These are phyloP conservation scores for Bettongia penicillata DNA, from an alignment of 2,113 vertebrate species.

Conservation along the genomic window DNA sequence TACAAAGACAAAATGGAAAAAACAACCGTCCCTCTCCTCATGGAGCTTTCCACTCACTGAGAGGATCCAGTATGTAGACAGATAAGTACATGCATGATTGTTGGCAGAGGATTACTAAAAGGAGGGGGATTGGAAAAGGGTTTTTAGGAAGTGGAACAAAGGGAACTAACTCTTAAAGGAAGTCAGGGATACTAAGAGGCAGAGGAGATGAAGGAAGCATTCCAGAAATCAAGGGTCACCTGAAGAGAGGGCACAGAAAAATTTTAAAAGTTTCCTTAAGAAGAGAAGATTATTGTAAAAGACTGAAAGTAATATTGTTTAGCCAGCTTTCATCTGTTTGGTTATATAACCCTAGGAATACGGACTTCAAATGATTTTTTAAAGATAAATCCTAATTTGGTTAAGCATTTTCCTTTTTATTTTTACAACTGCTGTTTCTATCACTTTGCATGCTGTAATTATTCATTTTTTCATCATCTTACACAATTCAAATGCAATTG, in stretches of 20 bases:
- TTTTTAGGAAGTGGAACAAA: not conserved
- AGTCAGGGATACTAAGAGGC: not conserved
- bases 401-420: slow-evolving; percentile 38
- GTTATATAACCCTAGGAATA: slow-evolving; percentile 13
- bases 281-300: slow-evolving; percentile 28
- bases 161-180: not conserved
- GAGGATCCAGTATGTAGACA: not conserved
- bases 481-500: slow-evolving; percentile 71
- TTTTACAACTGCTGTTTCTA: slow-evolving; percentile 19
- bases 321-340: slow-evolving; percentile 16
- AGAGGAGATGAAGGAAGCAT: not conserved
- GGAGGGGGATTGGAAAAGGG: not conserved
- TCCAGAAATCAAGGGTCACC: not conserved
- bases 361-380: not conserved
- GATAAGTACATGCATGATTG: not conserved
- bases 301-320: slow-evolving; percentile 37
- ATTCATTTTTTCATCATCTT: slow-evolving; percentile 72
- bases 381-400: slow-evolving; percentile 27
- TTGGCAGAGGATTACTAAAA: not conserved
- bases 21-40: not conserved
- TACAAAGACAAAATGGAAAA: not conserved
- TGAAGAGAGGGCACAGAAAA: slow-evolving; percentile 9
- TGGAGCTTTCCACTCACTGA: not conserved
- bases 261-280: slow-evolving; percentile 46
- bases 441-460: slow-evolving; percentile 49